Evolutionary conservation across 92 coral and sea anemone genomes (phyloP).

Genomic region (Parazoanthus darwini): DNA sequence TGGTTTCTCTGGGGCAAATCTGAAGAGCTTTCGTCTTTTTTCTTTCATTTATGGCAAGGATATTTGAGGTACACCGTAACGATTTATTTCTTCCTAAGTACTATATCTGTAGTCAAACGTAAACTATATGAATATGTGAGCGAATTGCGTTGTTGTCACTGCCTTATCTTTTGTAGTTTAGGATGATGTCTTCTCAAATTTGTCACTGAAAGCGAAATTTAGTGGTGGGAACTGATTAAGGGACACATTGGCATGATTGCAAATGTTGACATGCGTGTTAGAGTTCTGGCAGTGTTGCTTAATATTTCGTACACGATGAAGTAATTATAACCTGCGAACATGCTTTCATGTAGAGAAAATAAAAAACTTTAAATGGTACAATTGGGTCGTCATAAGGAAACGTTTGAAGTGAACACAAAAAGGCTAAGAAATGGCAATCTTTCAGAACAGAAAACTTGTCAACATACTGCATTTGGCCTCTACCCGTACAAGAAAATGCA

Average conservation of each 20-base stretch:
- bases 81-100: background rate
- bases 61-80: background rate
- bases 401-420: background rate
- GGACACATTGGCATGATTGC: background rate
- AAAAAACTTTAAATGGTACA: too few relatives aligned
- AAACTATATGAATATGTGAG: background rate
- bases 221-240: background rate
- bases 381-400: too few relatives aligned
- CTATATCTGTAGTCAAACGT: background rate
- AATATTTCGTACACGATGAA: background rate
- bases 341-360: too few relatives aligned
- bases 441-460: background rate
- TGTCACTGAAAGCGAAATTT: background rate
- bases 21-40: background rate
- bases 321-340: too few relatives aligned
- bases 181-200: background rate
- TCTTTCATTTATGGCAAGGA: slow-evolving; percentile 16
- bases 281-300: background rate
- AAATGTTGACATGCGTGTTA: background rate
- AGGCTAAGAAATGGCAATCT: background rate
- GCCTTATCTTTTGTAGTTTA: background rate
- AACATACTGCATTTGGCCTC: background rate
- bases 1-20: background rate
- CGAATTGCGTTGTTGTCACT: background rate
- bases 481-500: background rate